These are phyloP conservation scores for Corythornis madagascariensis DNA, from an alignment of 2,113 vertebrate genomes.

Conservation along the genomic window DNA sequence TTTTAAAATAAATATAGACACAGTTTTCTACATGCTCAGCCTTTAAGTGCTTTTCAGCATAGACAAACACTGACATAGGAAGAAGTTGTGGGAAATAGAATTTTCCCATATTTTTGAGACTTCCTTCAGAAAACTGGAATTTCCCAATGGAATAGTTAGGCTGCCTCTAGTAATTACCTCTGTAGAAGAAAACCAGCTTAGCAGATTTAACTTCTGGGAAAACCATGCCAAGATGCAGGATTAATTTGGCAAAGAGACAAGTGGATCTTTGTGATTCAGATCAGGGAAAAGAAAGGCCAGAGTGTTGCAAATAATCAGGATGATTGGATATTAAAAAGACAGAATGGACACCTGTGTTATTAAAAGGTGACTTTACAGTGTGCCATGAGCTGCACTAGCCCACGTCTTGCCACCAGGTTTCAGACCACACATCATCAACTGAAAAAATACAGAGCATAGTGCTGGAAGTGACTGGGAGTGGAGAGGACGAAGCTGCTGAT, in stretches of 20 bases:
- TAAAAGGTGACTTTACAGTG: not conserved
- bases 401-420: not conserved
- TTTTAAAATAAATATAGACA: not conserved
- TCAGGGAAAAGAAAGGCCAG: not conserved
- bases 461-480: not conserved
- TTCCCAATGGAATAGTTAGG: constrained; percentile 41
- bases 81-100: constrained; percentile 23
- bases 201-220: constrained; percentile 36
- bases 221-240: not conserved
- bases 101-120: constrained; percentile 44
- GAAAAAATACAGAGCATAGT: not conserved
- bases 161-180: constrained; percentile 42
- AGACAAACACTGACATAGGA: not conserved
- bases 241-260: constrained; percentile 48
- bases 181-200: not conserved
- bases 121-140: not conserved
- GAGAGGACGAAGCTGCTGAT: not conserved
- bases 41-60: not conserved
- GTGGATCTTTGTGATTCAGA: not conserved
- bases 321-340: not conserved
- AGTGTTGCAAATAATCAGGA: not conserved
- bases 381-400: not conserved
- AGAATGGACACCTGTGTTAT: not conserved
- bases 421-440: not conserved
- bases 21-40: not conserved